These are phyloP conservation scores for Tinea semifulvella DNA, from an alignment of 2,888 invertebrate species.

Conservation along the genomic window DNA sequence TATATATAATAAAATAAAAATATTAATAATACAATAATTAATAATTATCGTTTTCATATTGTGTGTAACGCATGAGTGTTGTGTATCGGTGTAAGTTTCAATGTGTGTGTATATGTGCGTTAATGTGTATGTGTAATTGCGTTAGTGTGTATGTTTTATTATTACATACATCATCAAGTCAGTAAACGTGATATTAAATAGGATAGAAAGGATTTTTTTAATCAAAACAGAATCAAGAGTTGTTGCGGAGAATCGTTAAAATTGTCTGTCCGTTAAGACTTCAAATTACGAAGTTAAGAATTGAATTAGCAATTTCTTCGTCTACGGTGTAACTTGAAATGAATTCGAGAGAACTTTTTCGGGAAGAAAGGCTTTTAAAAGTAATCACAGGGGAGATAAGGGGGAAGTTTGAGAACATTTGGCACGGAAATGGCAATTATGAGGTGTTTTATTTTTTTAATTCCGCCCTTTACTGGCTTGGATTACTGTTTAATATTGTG, in stretches of 20 bases:
- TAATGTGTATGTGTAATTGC: too few species aligned
- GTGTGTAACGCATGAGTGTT: too few species aligned
- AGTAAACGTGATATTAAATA: neutral
- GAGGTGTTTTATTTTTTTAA: slow-evolving; percentile 50
- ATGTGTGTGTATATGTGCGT: neutral
- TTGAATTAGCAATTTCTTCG: slow-evolving; percentile 47
- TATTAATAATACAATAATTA: too few species aligned
- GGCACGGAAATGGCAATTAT: slow-evolving; percentile 40
- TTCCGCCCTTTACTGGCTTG: slow-evolving; percentile 36
- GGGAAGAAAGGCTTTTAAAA: slow-evolving; percentile 45
- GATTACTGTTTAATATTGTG: slow-evolving; percentile 26
- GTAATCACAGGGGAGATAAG: slow-evolving; percentile 47
- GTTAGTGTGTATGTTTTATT: too few species aligned
- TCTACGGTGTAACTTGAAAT: slow-evolving; percentile 13
- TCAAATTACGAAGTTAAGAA: slow-evolving; percentile 38
- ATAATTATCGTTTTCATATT: too few species aligned
- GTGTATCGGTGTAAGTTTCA: too few species aligned
- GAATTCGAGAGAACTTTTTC: slow-evolving; percentile 1
- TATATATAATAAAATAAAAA: too few species aligned
- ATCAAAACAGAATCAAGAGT: slow-evolving; percentile 29
- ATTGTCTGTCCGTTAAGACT: slow-evolving; percentile 34
- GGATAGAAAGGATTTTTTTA: slow-evolving; percentile 9
- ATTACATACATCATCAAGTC: too few species aligned
- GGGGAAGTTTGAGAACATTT: slow-evolving; percentile 44
- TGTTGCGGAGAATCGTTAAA: slow-evolving; percentile 28